These are phyloP conservation scores for Drosophila kikkawai DNA, from an alignment of 1,140 invertebrate genomes.

Conservation along the genomic window DNA sequence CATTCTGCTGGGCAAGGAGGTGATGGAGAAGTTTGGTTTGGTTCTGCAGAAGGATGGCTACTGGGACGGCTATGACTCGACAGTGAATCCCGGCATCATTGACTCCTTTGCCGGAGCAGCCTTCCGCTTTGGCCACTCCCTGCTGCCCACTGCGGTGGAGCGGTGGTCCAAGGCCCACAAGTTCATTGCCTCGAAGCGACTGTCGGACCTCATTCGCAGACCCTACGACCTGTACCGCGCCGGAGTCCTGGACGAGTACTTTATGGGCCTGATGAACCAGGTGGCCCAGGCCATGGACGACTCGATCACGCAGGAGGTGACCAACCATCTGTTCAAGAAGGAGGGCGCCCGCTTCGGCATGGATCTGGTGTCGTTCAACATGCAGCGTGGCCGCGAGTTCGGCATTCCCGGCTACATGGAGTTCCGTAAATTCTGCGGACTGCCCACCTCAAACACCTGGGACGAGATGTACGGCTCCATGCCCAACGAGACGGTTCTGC, in stretches of 20 bases:
- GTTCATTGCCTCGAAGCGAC: conserved; percentile 95
- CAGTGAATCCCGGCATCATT: conserved; percentile 94
- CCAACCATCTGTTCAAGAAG: conserved; percentile 96
- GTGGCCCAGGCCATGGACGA: conserved; percentile 98
- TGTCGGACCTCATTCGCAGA: conserved; percentile 94
- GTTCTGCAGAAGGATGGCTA: conserved; percentile 93
- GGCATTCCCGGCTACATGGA: conserved; percentile 97
- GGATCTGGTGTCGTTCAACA: conserved; percentile 97
- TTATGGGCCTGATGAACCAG: conserved; percentile 97
- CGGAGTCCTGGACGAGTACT: conserved; percentile 95
- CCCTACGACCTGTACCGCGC: conserved; percentile 96
- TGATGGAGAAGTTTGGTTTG: conserved; percentile 96
- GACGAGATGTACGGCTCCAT: conserved; percentile 94
- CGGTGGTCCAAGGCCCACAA: conserved; percentile 97
- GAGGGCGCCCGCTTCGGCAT: conserved; percentile 93
- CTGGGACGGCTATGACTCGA: conserved; percentile 95
- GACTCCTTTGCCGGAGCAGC: conserved; percentile 95
- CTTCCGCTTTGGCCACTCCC: conserved; percentile 95
- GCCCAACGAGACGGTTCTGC: conserved; percentile 94
- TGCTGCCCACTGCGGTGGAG: conserved; percentile 94
- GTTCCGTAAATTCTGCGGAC: conserved; percentile 95
- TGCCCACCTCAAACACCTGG: conserved; percentile 92
- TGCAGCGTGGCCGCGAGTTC: conserved; percentile 96
- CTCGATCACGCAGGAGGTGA: conserved; percentile 96
- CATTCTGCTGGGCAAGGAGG: conserved; percentile 95